phyloP scores from a whole-genome alignment of 2,113 vertebrate genomes.

The Saccopteryx bilineata region DNA sequence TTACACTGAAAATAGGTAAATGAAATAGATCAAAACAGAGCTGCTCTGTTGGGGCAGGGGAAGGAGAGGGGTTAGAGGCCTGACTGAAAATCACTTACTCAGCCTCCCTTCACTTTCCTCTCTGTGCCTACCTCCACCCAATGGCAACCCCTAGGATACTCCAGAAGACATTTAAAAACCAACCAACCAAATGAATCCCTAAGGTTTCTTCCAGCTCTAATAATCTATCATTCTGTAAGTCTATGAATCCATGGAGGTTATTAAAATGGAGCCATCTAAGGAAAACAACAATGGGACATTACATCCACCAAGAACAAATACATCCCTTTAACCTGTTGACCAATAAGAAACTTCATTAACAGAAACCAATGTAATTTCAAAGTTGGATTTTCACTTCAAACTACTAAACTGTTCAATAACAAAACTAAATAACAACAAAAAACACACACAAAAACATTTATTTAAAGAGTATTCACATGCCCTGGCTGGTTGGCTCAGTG shows the following conservation, averaged over 20 bases:
- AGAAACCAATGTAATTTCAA: not conserved
- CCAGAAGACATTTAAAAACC: not conserved
- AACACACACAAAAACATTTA: not conserved
- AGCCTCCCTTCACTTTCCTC: not conserved
- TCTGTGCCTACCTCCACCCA: not conserved
- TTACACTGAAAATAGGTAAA: not conserved
- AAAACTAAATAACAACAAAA: not conserved
- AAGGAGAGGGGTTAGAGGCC: not conserved
- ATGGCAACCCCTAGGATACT: not conserved
- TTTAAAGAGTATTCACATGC: not conserved
- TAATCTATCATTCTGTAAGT: not conserved
- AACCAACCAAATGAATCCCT: not conserved
- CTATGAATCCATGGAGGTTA: not conserved
- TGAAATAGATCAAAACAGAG: not conserved
- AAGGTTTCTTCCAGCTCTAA: not conserved
- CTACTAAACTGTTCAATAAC: not conserved
- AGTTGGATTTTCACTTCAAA: slow-evolving; percentile 1
- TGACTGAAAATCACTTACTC: not conserved
- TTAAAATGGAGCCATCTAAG: not conserved
- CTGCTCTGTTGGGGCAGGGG: not conserved
- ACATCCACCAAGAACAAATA: not conserved
- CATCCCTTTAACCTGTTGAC: not conserved
- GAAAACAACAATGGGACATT: not conserved
- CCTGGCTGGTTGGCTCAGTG: too few relatives aligned
- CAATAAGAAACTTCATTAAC: not conserved